A percentile compares a stretch with the other conserved stretches of the same genome.
Evolutionary conservation across 2,888 invertebrate genomes (phyloP).

Genomic region (Mantis religiosa): DNA sequence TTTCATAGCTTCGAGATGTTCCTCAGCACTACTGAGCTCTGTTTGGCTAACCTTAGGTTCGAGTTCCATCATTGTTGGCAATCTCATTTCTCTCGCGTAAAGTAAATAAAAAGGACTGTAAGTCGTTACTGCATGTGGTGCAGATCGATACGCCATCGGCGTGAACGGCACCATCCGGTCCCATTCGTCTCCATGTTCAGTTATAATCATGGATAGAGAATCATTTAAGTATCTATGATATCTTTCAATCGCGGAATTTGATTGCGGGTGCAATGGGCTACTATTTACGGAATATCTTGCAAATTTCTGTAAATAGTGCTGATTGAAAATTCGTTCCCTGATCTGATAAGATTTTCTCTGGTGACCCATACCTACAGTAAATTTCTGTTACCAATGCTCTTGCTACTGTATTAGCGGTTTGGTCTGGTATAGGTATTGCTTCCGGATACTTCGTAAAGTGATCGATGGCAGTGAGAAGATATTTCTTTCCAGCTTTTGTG

Average conservation of each 20-base stretch:
- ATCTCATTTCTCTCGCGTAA: background rate
- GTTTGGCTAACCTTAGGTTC: background rate
- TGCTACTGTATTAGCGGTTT: constrained; percentile 27
- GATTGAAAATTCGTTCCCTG: too few relatives aligned
- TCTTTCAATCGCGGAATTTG: background rate
- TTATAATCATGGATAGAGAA: background rate
- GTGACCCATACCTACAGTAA: too few relatives aligned
- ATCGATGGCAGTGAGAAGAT: too few relatives aligned
- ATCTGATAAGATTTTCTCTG: too few relatives aligned
- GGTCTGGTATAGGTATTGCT: constrained; percentile 32
- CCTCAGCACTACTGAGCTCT: background rate
- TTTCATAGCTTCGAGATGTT: too few relatives aligned
- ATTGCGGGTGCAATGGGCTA: too few relatives aligned
- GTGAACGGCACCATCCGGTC: background rate
- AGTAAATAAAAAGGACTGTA: background rate
- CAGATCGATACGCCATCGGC: background rate
- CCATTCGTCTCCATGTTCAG: background rate
- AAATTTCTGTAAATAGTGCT: too few relatives aligned
- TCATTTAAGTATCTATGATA: background rate
- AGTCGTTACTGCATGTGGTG: background rate
- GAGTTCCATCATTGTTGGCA: background rate
- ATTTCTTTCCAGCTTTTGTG: too few relatives aligned
- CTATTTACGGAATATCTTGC: too few relatives aligned
- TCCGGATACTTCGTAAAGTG: too few relatives aligned
- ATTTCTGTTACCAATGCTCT: constrained; percentile 24